Evolutionary conservation across 2,113 vertebrate genomes (phyloP).

Genomic region (Sylvietta virens): DNA sequence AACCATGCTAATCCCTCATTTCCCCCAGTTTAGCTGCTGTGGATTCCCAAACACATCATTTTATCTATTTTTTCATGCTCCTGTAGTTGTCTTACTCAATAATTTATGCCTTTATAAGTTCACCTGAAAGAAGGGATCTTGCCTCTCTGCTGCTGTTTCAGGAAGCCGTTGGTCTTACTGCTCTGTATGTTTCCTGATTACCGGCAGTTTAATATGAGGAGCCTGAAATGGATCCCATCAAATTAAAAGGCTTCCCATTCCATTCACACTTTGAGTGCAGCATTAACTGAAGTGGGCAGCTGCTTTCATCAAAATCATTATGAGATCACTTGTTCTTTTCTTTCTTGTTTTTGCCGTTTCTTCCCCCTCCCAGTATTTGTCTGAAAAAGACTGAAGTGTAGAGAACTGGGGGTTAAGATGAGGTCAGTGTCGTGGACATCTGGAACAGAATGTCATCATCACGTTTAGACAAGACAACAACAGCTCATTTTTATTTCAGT

Average conservation of each 20-base stretch:
- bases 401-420: not conserved
- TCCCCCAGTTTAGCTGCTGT: not conserved
- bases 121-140: not conserved
- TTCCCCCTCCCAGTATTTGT: not conserved
- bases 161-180: not conserved
- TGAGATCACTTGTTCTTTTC: not conserved
- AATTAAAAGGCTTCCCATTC: slow-evolving; percentile 23
- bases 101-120: not conserved
- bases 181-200: not conserved
- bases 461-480: slow-evolving; percentile 9
- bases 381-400: not conserved
- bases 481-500: not conserved
- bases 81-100: not conserved
- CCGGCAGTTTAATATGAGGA: not conserved
- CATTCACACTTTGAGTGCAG: not conserved
- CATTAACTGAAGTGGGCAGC: slow-evolving; percentile 47
- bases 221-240: not conserved
- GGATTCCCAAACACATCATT: not conserved
- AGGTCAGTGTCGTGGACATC: not conserved
- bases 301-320: slow-evolving; percentile 36
- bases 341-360: not conserved
- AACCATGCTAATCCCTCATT: not conserved
- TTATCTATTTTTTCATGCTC: not conserved
- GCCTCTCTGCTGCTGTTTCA: not conserved
- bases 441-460: not conserved